Conservation (phyloP, 92 coral and sea anemone species). For the Pocillopora meandrina region DNA sequence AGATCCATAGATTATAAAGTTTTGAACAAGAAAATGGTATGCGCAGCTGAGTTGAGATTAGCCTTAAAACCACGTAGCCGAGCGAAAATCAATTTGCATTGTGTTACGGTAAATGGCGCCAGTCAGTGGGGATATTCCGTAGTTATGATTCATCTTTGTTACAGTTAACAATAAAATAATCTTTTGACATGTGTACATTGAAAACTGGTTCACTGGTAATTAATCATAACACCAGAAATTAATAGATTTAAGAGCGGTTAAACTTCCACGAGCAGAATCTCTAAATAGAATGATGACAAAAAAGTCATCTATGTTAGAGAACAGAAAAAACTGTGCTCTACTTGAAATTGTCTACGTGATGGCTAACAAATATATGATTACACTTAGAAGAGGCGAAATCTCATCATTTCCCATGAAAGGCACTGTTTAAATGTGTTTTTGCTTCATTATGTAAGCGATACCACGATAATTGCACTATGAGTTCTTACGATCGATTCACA, state of each 20-base stretch:
- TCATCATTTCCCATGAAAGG: conserved; percentile 35
- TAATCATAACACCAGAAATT: neutral
- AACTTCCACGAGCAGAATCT: neutral
- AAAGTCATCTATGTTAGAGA: neutral
- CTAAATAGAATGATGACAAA: neutral
- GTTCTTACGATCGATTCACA: conserved; percentile 12
- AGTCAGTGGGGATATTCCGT: neutral
- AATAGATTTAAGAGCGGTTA: neutral
- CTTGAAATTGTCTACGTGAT: conserved; percentile 11
- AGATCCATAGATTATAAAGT: too few relatives aligned
- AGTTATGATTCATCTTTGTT: neutral
- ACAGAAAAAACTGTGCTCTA: neutral
- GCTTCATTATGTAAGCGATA: conserved; percentile 52
- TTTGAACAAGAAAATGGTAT: too few relatives aligned
- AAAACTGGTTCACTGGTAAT: neutral
- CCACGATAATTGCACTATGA: conserved; percentile 14
- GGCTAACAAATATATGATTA: conserved; percentile 14
- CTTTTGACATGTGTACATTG: neutral
- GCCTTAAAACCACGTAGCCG: too few relatives aligned
- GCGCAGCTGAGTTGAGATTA: too few relatives aligned
- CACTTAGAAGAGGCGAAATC: conserved; percentile 13
- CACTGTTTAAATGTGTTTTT: conserved; percentile 30
- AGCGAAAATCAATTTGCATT: neutral
- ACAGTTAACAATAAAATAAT: neutral
- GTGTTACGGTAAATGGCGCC: neutral